Percentiles rank a stretch among this genome's conserved stretches.
These are phyloP conservation scores for Enteromius fasciolatus DNA, from an alignment of 2,797 vertebrate species.

Conservation along the genomic window DNA sequence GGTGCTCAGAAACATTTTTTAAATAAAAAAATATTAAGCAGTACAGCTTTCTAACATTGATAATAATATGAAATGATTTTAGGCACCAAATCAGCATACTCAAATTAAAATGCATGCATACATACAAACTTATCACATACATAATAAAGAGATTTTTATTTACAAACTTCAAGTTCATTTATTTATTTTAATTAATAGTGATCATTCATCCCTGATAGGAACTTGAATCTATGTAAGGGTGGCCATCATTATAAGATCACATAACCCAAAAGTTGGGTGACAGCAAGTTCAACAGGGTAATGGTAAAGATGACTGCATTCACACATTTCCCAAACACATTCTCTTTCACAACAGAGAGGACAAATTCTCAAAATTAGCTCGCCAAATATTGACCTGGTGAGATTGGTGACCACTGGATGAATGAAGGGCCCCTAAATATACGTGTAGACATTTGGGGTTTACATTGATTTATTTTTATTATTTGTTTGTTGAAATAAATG, in stretches of 20 bases:
- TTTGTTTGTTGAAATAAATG: conserved; percentile 83
- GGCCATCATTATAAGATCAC: neutral
- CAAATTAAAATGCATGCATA: too few species aligned
- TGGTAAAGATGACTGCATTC: conserved; percentile 33
- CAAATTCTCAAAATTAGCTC: conserved; percentile 81
- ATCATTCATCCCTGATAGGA: neutral
- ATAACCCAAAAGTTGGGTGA: neutral
- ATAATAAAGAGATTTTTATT: neutral
- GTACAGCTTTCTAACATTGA: too few species aligned
- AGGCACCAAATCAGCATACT: too few species aligned
- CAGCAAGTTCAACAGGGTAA: conserved; percentile 17
- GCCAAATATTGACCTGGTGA: conserved; percentile 81
- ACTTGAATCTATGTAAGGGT: too few species aligned
- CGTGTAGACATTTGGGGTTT: conserved; percentile 72
- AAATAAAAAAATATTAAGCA: too few species aligned
- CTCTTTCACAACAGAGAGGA: conserved; percentile 66
- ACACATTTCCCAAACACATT: conserved; percentile 55
- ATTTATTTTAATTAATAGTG: neutral
- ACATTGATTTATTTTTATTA: conserved; percentile 81
- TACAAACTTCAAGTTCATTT: neutral
- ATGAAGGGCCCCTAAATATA: conserved; percentile 75
- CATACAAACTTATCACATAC: neutral
- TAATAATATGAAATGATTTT: too few species aligned
- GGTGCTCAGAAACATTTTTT: too few species aligned
- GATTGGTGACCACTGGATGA: conserved; percentile 77